Percentiles rank a stretch among this genome's conserved stretches.
phyloP scores from a whole-genome alignment of 2,113 vertebrate genomes.

The Lophochroa leadbeateri region DNA sequence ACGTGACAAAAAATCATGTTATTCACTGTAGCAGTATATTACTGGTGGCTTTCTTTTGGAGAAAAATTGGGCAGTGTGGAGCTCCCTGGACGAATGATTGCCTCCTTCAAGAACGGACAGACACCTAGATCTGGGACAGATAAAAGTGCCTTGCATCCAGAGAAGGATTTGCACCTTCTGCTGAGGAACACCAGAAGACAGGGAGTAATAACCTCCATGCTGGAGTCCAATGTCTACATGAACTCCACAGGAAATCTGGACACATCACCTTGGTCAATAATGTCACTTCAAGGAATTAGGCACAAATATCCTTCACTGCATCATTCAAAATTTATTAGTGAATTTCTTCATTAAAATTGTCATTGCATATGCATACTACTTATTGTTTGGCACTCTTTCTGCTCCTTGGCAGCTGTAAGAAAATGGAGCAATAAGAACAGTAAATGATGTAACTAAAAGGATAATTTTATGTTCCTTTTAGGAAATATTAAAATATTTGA shows the following conservation, averaged over 20 bases:
- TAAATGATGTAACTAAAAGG: background rate
- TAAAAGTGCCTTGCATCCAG: background rate
- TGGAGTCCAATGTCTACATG: background rate
- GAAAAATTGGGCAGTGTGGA: background rate
- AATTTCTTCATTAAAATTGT: background rate
- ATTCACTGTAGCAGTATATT: background rate
- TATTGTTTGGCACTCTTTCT: background rate
- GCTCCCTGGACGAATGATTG: fast-evolving
- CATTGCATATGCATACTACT: background rate
- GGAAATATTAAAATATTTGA: background rate
- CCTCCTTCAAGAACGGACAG: background rate
- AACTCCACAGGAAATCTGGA: background rate
- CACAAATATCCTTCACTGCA: background rate
- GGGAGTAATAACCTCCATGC: background rate
- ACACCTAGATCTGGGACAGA: background rate
- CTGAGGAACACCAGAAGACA: background rate
- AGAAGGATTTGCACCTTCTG: background rate
- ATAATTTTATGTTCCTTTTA: background rate
- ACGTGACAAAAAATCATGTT: background rate
- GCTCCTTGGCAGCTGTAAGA: background rate
- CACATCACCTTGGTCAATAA: fast-evolving
- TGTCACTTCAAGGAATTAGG: fast-evolving
- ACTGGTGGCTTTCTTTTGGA: background rate
- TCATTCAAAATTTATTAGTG: background rate
- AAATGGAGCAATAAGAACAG: background rate